Percentiles rank a stretch among this genome's conserved stretches.
These are phyloP conservation scores for Saturnia pavonia DNA, from an alignment of 2,888 invertebrate genomes.

Conservation along the genomic window DNA sequence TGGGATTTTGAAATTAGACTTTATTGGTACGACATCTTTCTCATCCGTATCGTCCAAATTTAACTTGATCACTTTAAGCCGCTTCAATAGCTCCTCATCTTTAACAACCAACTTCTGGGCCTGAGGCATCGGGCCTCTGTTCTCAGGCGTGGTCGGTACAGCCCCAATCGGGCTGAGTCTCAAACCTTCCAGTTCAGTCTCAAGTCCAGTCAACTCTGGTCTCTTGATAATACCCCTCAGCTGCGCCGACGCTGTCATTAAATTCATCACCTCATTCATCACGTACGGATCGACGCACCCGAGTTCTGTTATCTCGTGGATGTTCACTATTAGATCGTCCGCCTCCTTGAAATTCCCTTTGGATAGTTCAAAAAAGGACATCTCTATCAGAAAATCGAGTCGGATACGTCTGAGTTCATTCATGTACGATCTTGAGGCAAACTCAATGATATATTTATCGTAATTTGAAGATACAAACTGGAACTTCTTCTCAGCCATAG, in stretches of 20 bases:
- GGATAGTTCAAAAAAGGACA: slow-evolving; percentile 56
- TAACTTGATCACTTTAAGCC: slow-evolving; percentile 53
- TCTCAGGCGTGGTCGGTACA: slow-evolving; percentile 49
- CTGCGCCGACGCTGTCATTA: slow-evolving; percentile 52
- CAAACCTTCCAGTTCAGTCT: slow-evolving; percentile 48
- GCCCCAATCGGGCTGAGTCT: slow-evolving; percentile 45
- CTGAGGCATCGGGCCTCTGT: slow-evolving; percentile 40
- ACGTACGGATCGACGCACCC: slow-evolving; percentile 39
- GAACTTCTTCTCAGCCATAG: slow-evolving; percentile 42
- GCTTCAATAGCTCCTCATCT: slow-evolving; percentile 57
- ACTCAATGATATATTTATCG: slow-evolving; percentile 45
- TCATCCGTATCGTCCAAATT: slow-evolving; percentile 57
- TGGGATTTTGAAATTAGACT: slow-evolving; percentile 62
- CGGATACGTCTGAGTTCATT: slow-evolving; percentile 42
- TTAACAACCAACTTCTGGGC: slow-evolving; percentile 45
- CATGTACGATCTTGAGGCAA: slow-evolving; percentile 31
- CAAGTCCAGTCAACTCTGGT: slow-evolving; percentile 35
- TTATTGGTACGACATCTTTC: slow-evolving; percentile 34
- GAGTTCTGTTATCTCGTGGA: slow-evolving; percentile 56
- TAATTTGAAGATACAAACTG: slow-evolving; percentile 34
- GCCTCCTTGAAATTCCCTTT: slow-evolving; percentile 40
- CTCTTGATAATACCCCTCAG: slow-evolving; percentile 39
- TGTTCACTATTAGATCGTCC: slow-evolving; percentile 52
- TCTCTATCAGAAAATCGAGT: slow-evolving; percentile 55
- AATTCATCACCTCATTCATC: slow-evolving; percentile 56